Evolutionary conservation across 2,888 invertebrate species (phyloP), one percentile per base, ranked within the genome.

Genomic region (Ischnus inquisitorius): DNA sequence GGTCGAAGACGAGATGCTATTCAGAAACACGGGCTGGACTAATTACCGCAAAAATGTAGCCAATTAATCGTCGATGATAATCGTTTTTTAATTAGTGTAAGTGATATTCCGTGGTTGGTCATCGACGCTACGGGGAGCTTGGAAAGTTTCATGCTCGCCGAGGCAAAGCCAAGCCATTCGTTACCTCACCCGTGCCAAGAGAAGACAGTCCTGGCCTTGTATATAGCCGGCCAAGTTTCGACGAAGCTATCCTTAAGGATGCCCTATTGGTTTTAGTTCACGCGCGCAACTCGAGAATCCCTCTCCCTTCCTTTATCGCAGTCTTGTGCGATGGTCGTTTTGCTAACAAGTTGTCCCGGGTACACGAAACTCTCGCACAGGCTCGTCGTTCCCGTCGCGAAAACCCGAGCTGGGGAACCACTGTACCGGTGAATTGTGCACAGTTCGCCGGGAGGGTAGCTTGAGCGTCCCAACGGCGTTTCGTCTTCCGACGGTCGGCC

Each of bases 261-360:
- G 72, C 60, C 84, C 84, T 78, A 81, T 78, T 81, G 84, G 81
- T 81, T 81, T 69, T 74, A 81, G 74, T 81, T 81, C 68, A 46
- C 41, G 75, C 34, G 64, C 75, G 34, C 64, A 28, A 16, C 48
- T 39, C 16, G 28, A 60, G 67, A 43, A 22, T 25, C 46, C n/a
- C 48, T 48, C 65, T n/a, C 8, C 72, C 68, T 51, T 25, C 16
- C 74, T 51, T 25, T 14, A n/a, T 60, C 28, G n/a, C 22, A 10
- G 48, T 72, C 67, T 57, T 25, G 51, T 39, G 60, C 68, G 60
- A 78, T 43, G 62, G 62, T 84, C 80, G 72, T 80, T 84, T 80
- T 78, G 51, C 81, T 78, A 84, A 84, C 84, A 84, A 84, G 80
- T 81, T 74, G 78, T 39, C 43, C 77, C 60, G 25, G 74, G 54